Evolutionary conservation across 2,113 vertebrate species (phyloP).

Genomic region (Phyllopteryx taeniolatus): DNA sequence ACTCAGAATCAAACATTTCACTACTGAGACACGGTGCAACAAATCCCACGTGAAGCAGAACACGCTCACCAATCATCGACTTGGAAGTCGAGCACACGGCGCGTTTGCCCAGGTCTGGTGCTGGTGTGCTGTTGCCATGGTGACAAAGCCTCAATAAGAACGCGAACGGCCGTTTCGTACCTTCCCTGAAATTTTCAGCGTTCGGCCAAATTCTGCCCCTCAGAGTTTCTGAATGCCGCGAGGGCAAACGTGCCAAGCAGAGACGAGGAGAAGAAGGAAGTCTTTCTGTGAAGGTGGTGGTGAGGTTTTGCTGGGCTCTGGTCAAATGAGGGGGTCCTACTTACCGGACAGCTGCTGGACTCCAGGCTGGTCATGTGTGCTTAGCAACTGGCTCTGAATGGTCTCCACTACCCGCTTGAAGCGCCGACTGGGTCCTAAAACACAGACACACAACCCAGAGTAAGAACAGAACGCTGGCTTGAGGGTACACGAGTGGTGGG

Average conservation of each 20-base stretch:
- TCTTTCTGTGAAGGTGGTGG: slow-evolving; percentile 17
- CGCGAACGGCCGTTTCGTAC: slow-evolving; percentile 37
- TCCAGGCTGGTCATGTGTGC: slow-evolving; percentile 93
- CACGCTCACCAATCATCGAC: neutral
- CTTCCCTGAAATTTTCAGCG: slow-evolving; percentile 43
- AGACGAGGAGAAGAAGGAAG: slow-evolving; percentile 1
- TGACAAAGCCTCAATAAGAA: slow-evolving; percentile 48
- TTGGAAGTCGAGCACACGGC: neutral
- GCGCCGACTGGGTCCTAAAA: slow-evolving; percentile 91
- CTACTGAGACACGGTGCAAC: slow-evolving; percentile 1
- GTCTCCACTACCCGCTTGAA: slow-evolving; percentile 99
- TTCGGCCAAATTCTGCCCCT: slow-evolving; percentile 43
- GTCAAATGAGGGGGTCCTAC: slow-evolving; percentile 56
- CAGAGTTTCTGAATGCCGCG: slow-evolving; percentile 15
- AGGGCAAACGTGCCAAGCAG: slow-evolving; percentile 37
- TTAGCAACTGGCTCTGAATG: slow-evolving; percentile 97
- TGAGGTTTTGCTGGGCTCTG: slow-evolving; percentile 23
- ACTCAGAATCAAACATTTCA: neutral
- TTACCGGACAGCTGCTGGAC: slow-evolving; percentile 98
- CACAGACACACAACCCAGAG: slow-evolving; percentile 7
- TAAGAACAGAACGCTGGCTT: neutral
- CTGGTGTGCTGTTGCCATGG: slow-evolving; percentile 60
- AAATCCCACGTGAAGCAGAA: neutral
- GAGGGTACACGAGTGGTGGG: neutral
- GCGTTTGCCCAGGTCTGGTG: slow-evolving; percentile 36